A percentile compares a stretch with the other conserved stretches of the same genome.
These are phyloP conservation scores for Caenorhabditis remanei DNA, from an alignment of 1,140 invertebrate species.

Conservation along the genomic window DNA sequence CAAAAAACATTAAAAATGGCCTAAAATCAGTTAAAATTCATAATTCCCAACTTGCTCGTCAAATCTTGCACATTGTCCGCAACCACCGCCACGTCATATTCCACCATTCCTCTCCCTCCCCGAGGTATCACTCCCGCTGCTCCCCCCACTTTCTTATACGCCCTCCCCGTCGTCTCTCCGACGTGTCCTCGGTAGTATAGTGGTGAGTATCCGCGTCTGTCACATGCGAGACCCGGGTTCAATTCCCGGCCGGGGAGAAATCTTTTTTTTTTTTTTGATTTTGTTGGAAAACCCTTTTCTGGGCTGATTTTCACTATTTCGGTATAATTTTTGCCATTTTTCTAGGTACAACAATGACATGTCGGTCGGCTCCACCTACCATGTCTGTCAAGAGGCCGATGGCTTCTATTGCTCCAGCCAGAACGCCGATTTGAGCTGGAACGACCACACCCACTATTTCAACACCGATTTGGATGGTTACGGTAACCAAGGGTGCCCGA, in stretches of 20 bases:
- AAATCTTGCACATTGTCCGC: not conserved
- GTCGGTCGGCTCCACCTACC: conserved; percentile 15
- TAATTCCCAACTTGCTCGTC: not conserved
- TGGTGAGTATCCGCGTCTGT: conserved; percentile 73
- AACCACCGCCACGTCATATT: not conserved
- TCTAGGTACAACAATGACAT: conserved; percentile 61
- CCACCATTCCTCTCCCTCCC: not conserved
- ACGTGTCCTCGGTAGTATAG: conserved; percentile 69
- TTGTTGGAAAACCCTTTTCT: not conserved
- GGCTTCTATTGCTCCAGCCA: conserved; percentile 47
- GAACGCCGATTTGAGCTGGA: conserved; percentile 37
- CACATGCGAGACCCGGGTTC: conserved; percentile 74
- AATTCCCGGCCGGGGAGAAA: conserved; percentile 72
- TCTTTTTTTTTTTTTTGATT: conserved; percentile 43
- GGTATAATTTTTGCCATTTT: not conserved
- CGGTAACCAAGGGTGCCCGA: conserved; percentile 42
- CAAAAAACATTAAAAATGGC: not conserved
- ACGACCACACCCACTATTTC: conserved; percentile 57
- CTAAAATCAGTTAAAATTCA: not conserved
- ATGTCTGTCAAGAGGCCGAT: conserved; percentile 55
- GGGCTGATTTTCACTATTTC: not conserved
- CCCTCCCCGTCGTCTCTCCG: not conserved
- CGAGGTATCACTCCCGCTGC: not conserved
- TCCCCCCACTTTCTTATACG: conserved; percentile 2
- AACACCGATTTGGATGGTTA: conserved; percentile 45